Percentiles rank a stretch among this genome's conserved stretches.
Conservation (phyloP, 2,888 invertebrate species). For the Diaprepes abbreviatus region DNA sequence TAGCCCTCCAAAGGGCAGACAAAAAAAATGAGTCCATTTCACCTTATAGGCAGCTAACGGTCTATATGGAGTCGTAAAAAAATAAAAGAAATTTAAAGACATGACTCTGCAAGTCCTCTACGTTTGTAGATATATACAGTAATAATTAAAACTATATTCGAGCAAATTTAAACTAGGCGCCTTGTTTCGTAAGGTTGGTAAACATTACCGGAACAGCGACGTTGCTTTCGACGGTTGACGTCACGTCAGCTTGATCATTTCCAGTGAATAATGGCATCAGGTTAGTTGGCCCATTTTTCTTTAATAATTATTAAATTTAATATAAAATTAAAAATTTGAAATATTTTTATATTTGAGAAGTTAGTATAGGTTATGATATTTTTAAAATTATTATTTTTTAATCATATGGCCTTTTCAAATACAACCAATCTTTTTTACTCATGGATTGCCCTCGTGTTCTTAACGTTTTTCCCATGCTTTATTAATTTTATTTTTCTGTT, state of each 20-base stretch:
- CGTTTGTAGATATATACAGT: too few relatives aligned
- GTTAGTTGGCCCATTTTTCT: slow-evolving; percentile 53
- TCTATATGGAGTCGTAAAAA: too few relatives aligned
- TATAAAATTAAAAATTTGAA: not conserved
- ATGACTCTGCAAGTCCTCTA: too few relatives aligned
- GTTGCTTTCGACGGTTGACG: slow-evolving; percentile 21
- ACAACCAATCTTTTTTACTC: slow-evolving; percentile 23
- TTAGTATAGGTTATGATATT: not conserved
- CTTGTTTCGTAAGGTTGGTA: slow-evolving; percentile 16
- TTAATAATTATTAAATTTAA: slow-evolving; percentile 1
- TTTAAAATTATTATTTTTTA: slow-evolving; percentile 29
- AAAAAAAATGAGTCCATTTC: too few relatives aligned
- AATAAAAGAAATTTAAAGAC: too few relatives aligned
- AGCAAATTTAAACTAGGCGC: not conserved
- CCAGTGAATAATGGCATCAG: slow-evolving; percentile 58
- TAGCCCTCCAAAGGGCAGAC: too few relatives aligned
- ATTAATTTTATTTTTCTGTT: slow-evolving; percentile 35
- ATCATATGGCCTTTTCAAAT: slow-evolving; percentile 43
- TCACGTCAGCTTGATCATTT: slow-evolving; percentile 24
- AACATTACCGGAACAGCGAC: slow-evolving; percentile 32
- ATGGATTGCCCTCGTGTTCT: slow-evolving; percentile 35
- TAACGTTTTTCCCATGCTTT: slow-evolving; percentile 18
- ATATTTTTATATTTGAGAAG: not conserved
- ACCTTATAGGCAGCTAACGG: too few relatives aligned
- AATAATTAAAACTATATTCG: not conserved